Evolutionary conservation across 1,140 invertebrate species (phyloP).

Genomic region (Formica selysi): DNA sequence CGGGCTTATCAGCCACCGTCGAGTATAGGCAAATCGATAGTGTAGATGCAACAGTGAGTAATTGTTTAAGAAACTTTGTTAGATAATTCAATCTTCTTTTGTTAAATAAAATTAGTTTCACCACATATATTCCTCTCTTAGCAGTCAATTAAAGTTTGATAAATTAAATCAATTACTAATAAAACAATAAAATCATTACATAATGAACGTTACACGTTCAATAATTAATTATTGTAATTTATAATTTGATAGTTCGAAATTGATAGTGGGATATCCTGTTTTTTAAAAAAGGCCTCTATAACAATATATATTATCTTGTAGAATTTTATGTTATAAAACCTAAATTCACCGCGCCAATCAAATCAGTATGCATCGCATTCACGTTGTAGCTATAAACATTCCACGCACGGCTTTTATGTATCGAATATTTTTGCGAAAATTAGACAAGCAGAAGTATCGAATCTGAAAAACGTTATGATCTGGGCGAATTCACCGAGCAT

Average conservation of each 20-base stretch:
- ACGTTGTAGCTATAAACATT: slow-evolving; percentile 33
- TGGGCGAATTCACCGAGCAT: not conserved
- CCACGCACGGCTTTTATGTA: not conserved
- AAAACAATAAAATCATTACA: not conserved
- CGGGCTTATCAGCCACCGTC: slow-evolving; percentile 66
- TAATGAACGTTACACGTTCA: not conserved
- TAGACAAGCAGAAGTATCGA: slow-evolving; percentile 41
- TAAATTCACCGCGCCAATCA: slow-evolving; percentile 22
- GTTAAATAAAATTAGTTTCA: slow-evolving; percentile 32
- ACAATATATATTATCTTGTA: not conserved
- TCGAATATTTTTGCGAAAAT: slow-evolving; percentile 48
- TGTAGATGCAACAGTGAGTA: slow-evolving; percentile 53
- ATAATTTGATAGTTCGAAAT: slow-evolving; percentile 1
- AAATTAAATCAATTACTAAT: slow-evolving; percentile 2
- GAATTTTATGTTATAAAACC: not conserved
- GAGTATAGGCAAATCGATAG: slow-evolving; percentile 46
- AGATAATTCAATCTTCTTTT: slow-evolving; percentile 32
- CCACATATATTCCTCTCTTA: not conserved
- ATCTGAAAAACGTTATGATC: slow-evolving; percentile 12
- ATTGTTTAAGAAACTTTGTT: slow-evolving; percentile 59
- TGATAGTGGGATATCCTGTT: not conserved
- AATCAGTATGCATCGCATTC: slow-evolving; percentile 47
- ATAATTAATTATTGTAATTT: not conserved
- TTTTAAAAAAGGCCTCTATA: not conserved
- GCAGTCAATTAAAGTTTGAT: not conserved